These are phyloP conservation scores for Torymus aiolomorphi DNA, from an alignment of 2,888 invertebrate species.

Conservation along the genomic window DNA sequence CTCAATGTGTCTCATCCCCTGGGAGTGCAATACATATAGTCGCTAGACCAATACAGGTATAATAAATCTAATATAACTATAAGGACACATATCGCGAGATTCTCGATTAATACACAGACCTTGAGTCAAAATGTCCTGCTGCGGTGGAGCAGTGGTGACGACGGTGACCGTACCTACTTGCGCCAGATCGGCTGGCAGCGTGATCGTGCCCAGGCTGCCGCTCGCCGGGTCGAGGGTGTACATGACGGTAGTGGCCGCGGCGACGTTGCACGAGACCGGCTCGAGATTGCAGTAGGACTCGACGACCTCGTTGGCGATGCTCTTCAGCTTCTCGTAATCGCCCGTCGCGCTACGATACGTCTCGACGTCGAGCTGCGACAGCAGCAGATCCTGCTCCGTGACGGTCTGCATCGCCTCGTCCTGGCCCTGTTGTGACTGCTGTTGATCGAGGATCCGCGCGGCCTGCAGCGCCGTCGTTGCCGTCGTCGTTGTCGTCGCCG, in stretches of 20 bases:
- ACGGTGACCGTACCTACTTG: slow-evolving; percentile 73
- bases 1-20: no score
- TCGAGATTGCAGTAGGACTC: slow-evolving; percentile 86
- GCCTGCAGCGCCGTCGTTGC: slow-evolving; percentile 4
- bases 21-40: no score
- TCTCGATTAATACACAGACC: slow-evolving; percentile 26
- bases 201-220: slow-evolving; percentile 73
- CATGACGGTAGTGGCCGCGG: slow-evolving; percentile 73
- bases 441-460: slow-evolving; percentile 35
- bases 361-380: slow-evolving; percentile 80
- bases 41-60: no score
- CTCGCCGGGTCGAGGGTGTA: slow-evolving; percentile 73
- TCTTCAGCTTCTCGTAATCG: slow-evolving; percentile 89
- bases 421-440: slow-evolving; percentile 60
- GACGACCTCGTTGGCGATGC: slow-evolving; percentile 89
- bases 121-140: slow-evolving; percentile 64
- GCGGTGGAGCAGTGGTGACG: slow-evolving; percentile 69
- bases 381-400: slow-evolving; percentile 81
- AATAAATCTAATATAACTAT: no score
- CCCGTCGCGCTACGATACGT: slow-evolving; percentile 80
- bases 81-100: no score
- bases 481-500: slow-evolving; percentile 62
- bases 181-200: slow-evolving; percentile 72
- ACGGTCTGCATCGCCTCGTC: slow-evolving; percentile 76
- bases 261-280: slow-evolving; percentile 74